These are phyloP conservation scores for Athrips mouffetella DNA, from an alignment of 2,888 invertebrate species.

Conservation along the genomic window DNA sequence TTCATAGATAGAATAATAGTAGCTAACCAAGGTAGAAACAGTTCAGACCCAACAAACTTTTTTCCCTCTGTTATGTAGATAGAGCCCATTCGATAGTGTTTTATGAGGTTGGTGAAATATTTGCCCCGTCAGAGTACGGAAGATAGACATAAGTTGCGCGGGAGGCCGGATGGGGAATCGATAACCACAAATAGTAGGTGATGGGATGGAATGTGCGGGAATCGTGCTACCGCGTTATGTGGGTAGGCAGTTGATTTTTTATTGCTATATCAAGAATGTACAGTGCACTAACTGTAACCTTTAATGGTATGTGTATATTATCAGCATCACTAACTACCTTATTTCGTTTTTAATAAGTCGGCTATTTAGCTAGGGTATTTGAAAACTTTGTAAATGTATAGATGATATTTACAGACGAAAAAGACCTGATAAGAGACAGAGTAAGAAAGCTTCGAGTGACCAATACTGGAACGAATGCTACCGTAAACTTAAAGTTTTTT, in stretches of 20 bases:
- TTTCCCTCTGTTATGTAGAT: not conserved
- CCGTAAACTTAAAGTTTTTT: no score
- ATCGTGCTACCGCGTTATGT: not conserved
- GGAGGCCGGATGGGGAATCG: slow-evolving; percentile 18
- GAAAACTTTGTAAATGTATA: no score
- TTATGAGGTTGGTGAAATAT: slow-evolving; percentile 33
- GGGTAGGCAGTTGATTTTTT: not conserved
- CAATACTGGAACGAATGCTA: no score
- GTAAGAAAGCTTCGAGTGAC: no score
- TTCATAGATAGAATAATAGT: not conserved
- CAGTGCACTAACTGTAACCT: no score
- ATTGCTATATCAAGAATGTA: no score
- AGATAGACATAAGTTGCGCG: slow-evolving; percentile 44
- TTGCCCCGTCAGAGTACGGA: slow-evolving; percentile 38
- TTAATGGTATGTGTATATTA: no score
- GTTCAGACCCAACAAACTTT: not conserved
- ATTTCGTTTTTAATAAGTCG: no score
- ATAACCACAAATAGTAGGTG: slow-evolving; percentile 7
- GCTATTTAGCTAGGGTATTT: no score
- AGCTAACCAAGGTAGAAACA: not conserved
- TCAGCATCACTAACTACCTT: no score
- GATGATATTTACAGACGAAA: no score
- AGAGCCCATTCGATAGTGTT: slow-evolving; percentile 8
- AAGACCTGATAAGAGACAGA: no score
- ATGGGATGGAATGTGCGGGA: not conserved